These are phyloP conservation scores for Takifugu bimaculatus DNA, from an alignment of 2,113 vertebrate species.

Conservation along the genomic window DNA sequence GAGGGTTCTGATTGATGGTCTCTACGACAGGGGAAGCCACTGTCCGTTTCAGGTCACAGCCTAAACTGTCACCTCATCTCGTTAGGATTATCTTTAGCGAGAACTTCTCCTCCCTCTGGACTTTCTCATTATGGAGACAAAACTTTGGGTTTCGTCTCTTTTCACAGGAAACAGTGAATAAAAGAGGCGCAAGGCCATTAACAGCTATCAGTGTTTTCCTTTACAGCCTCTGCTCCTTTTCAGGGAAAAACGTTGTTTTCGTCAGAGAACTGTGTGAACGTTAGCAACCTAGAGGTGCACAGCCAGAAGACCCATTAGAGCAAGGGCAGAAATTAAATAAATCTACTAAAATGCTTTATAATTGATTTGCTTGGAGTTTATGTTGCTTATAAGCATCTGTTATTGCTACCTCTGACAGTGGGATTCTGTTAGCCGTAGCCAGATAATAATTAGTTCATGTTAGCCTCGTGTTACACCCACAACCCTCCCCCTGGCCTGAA, in stretches of 20 bases:
- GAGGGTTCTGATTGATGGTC: too few species aligned
- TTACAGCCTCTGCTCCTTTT: slow-evolving; percentile 25
- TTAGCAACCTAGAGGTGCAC: not conserved
- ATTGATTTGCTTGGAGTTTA: slow-evolving; percentile 13
- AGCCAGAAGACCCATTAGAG: slow-evolving; percentile 40
- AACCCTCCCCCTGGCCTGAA: not conserved
- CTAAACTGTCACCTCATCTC: too few species aligned
- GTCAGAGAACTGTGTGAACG: not conserved
- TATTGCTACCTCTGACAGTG: slow-evolving; percentile 4
- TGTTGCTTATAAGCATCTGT: slow-evolving; percentile 6
- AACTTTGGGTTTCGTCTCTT: slow-evolving; percentile 33
- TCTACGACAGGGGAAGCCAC: too few species aligned
- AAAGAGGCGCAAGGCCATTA: slow-evolving; percentile 24
- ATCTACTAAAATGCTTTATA: not conserved
- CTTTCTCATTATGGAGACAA: slow-evolving; percentile 33
- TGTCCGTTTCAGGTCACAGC: too few species aligned
- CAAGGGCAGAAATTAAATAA: slow-evolving; percentile 13
- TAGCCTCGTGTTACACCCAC: not conserved
- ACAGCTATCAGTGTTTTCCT: slow-evolving; percentile 3
- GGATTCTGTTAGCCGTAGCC: slow-evolving; percentile 5
- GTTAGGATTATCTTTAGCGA: too few species aligned
- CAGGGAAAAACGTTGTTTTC: slow-evolving; percentile 23
- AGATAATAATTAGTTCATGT: slow-evolving; percentile 12
- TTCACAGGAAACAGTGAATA: slow-evolving; percentile 35
- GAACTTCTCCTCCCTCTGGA: slow-evolving; percentile 10